These are phyloP conservation scores for Marmota monax DNA, from an alignment of 2,113 vertebrate species.

Conservation along the genomic window DNA sequence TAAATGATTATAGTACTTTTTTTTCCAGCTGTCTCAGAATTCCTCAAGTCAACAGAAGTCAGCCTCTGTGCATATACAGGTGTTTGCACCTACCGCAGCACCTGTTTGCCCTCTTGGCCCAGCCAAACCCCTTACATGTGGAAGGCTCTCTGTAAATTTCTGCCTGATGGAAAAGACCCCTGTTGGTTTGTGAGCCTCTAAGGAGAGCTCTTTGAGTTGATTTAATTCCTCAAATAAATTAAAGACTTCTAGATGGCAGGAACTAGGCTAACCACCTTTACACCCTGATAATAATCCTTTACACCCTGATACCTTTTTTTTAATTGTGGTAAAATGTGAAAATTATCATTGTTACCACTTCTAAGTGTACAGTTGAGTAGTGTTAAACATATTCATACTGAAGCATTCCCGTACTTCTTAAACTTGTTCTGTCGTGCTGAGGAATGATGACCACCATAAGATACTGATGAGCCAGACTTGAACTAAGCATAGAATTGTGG, in stretches of 20 bases:
- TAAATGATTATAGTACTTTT: neutral
- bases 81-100: neutral
- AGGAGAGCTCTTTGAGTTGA: conserved; percentile 10
- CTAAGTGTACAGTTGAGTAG: neutral
- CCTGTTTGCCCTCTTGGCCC: neutral
- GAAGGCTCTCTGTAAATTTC: neutral
- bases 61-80: neutral
- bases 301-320: neutral
- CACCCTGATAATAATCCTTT: neutral
- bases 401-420: neutral
- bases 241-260: neutral
- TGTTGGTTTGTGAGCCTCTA: neutral
- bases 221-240: neutral
- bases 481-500: neutral
- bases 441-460: neutral
- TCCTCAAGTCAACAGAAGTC: neutral
- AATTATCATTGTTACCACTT: neutral
- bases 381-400: neutral
- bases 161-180: neutral
- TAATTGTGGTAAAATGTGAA: neutral
- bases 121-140: neutral
- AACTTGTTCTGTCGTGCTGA: neutral
- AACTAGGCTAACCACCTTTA: neutral
- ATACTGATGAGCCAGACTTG: neutral
- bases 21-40: neutral